Conservation (phyloP, 2,888 invertebrate species). For the Drymonia ruficornis region DNA sequence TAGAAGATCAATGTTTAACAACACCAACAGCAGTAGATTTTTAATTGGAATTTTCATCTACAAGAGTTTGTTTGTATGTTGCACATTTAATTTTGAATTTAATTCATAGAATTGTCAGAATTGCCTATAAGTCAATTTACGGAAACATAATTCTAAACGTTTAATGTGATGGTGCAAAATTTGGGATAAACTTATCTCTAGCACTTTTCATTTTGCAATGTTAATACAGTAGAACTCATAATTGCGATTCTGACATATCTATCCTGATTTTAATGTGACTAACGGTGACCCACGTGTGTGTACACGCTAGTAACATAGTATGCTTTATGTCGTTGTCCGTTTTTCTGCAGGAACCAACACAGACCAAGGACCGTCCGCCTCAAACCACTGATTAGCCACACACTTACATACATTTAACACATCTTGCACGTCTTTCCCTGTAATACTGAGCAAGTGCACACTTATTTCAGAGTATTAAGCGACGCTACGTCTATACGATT, state of each 20-base stretch:
- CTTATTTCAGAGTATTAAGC: neutral
- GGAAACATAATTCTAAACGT: no score
- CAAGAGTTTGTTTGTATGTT: conserved; percentile 27
- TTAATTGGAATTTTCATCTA: neutral
- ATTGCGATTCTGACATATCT: conserved; percentile 21
- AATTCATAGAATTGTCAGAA: conserved; percentile 35
- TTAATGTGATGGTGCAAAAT: neutral
- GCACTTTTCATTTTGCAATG: neutral
- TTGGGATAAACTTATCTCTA: neutral
- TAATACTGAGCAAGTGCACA: conserved; percentile 1
- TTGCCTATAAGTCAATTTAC: neutral
- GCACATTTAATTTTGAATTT: conserved; percentile 37
- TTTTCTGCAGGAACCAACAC: conserved; percentile 80
- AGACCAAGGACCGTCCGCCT: conserved; percentile 75
- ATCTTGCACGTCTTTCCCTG: conserved; percentile 34
- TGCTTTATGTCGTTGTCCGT: conserved; percentile 79
- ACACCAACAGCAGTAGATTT: conserved; percentile 2
- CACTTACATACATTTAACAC: conserved; percentile 29
- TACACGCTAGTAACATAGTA: conserved; percentile 73
- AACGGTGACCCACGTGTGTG: conserved; percentile 68
- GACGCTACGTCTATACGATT: neutral
- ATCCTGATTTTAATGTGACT: conserved; percentile 48
- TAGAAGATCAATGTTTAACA: conserved; percentile 9
- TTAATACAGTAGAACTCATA: neutral
- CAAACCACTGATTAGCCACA: conserved; percentile 67